Percentiles rank a stretch among this genome's conserved stretches.
phyloP scores from a whole-genome alignment of 2,797 vertebrate genomes.

The Tenualosa ilisha region DNA sequence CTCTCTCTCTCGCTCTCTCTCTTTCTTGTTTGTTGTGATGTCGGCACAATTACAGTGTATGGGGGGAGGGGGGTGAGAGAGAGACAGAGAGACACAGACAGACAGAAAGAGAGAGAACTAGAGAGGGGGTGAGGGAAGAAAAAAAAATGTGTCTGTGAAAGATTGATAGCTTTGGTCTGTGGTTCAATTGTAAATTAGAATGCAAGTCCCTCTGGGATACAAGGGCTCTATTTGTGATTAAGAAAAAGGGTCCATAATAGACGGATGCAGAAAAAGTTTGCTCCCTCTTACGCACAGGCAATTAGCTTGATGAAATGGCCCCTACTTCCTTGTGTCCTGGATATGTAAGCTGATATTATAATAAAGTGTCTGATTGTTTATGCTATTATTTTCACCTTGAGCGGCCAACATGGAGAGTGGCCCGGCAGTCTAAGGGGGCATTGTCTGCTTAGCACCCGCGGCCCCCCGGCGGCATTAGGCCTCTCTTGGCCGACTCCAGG shows the following conservation, averaged over 20 bases:
- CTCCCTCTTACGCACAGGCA: conserved; percentile 94
- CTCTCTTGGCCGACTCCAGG: conserved; percentile 44
- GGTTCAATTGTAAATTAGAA: conserved; percentile 99
- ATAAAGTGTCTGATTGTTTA: conserved; percentile 88
- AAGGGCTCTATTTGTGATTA: conserved; percentile 98
- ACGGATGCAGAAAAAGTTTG: conserved; percentile 93
- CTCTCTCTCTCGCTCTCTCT: conserved; percentile 42
- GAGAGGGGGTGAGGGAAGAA: conserved; percentile 54
- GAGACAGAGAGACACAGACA: conserved; percentile 60
- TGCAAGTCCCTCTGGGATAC: conserved; percentile 93
- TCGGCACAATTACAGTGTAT: conserved; percentile 93
- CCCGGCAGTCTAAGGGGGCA: conserved; percentile 58
- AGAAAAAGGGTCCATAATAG: conserved; percentile 95
- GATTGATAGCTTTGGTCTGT: conserved; percentile 97
- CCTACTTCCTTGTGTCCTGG: conserved; percentile 83
- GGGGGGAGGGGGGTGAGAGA: conserved; percentile 40
- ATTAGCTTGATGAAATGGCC: conserved; percentile 98
- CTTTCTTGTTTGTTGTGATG: conserved; percentile 83
- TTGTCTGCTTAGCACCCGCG: conserved; percentile 54
- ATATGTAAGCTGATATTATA: conserved; percentile 94
- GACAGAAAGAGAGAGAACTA: conserved; percentile 64
- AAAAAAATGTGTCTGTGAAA: conserved; percentile 79
- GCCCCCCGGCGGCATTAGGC: conserved; percentile 27
- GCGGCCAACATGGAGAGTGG: conserved; percentile 64
- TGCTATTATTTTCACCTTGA: conserved; percentile 92